phyloP scores from a whole-genome alignment of 2,113 vertebrate species.

The Myotis yumanensis region DNA sequence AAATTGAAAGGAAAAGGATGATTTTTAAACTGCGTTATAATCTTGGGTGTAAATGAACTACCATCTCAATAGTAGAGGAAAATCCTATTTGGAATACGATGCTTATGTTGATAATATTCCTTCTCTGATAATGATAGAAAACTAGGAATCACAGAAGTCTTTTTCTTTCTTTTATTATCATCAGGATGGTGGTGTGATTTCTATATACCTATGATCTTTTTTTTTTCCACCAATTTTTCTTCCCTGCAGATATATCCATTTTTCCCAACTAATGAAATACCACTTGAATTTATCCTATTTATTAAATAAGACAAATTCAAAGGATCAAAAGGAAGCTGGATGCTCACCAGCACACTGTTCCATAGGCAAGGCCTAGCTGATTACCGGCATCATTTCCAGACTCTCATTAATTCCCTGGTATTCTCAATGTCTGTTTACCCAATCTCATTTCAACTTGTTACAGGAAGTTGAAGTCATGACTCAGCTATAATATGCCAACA shows the following conservation, averaged over 20 bases:
- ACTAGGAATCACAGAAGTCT: slow-evolving; percentile 73
- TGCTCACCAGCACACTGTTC: slow-evolving; percentile 64
- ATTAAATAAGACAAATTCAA: slow-evolving; percentile 74
- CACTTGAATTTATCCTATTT: slow-evolving; percentile 64
- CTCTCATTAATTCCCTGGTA: slow-evolving; percentile 68
- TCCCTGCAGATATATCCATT: slow-evolving; percentile 68
- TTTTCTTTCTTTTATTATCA: slow-evolving; percentile 63
- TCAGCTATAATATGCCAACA: slow-evolving; percentile 81
- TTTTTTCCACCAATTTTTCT: slow-evolving; percentile 65
- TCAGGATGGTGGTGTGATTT: slow-evolving; percentile 29
- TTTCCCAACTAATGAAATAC: slow-evolving; percentile 72
- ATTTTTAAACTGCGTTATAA: slow-evolving; percentile 72
- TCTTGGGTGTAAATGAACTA: slow-evolving; percentile 78
- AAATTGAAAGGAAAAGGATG: slow-evolving; percentile 77
- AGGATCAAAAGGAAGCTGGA: slow-evolving; percentile 71
- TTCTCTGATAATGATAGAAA: slow-evolving; percentile 82
- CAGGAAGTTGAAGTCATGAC: slow-evolving; percentile 80
- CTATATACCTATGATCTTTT: slow-evolving; percentile 39
- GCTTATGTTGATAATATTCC: slow-evolving; percentile 67
- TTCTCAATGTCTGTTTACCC: slow-evolving; percentile 80
- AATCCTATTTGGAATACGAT: slow-evolving; percentile 77
- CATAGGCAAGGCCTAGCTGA: slow-evolving; percentile 64
- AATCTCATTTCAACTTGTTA: slow-evolving; percentile 81
- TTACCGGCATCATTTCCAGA: slow-evolving; percentile 70
- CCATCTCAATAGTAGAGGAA: slow-evolving; percentile 76